These are phyloP conservation scores for Mylabris sibirica DNA, from an alignment of 2,888 invertebrate genomes.

Conservation along the genomic window DNA sequence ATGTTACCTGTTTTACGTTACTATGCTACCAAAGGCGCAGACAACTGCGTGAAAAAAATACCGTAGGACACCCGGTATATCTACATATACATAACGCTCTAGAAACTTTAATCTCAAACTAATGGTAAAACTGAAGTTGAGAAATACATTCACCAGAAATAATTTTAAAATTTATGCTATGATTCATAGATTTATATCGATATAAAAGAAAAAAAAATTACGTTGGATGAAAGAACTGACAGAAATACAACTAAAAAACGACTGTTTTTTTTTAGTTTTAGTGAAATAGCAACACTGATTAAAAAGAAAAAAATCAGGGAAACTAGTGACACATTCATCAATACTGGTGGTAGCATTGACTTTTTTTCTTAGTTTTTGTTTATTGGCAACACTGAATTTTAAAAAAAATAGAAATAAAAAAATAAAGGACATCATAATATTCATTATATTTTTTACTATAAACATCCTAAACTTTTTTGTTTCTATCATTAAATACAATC, in stretches of 20 bases:
- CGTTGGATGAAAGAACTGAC: no score
- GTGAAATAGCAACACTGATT: no score
- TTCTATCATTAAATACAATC: no score
- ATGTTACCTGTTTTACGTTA: no score
- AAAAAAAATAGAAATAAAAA: not conserved
- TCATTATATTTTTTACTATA: not conserved
- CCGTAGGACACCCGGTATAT: no score
- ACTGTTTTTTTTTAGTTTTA: not conserved
- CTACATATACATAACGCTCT: no score
- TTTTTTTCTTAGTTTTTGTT: not conserved
- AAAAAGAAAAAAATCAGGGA: not conserved
- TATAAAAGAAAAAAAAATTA: no score
- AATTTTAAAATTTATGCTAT: no score
- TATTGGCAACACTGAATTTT: conserved; percentile 21
- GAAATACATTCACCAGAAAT: no score
- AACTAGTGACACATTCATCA: not conserved
- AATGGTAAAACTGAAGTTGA: not conserved
- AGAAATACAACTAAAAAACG: not conserved
- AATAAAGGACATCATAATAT: not conserved
- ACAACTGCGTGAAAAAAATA: no score
- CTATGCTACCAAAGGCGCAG: no score
- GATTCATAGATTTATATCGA: no score
- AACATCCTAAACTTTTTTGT: not conserved
- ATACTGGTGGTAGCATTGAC: conserved; percentile 12
- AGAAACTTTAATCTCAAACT: not conserved